Conservation (phyloP, 1,140 invertebrate species). For the Drosophila eugracilis region DNA sequence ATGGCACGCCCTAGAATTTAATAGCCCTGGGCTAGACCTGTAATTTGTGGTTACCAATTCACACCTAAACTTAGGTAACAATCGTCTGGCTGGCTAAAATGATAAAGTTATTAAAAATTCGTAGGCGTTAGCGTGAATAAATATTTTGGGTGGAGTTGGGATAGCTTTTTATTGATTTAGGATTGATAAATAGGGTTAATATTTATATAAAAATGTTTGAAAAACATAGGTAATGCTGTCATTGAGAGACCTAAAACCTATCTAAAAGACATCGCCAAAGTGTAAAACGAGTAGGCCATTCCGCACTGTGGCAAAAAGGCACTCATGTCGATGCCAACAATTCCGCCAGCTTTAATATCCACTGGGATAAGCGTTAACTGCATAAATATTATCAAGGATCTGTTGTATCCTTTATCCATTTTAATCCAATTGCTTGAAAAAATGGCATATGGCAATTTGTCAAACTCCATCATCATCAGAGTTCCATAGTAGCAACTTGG, state of each 20-base stretch:
- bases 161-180: conserved; percentile 14
- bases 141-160: neutral
- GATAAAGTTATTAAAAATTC: neutral
- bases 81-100: no score
- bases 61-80: conserved; percentile 13
- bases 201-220: no score
- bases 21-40: neutral
- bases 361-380: conserved; percentile 26
- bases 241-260: no score
- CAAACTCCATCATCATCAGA: conserved; percentile 33
- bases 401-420: conserved; percentile 4
- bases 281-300: conserved; percentile 48
- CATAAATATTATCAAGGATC: conserved; percentile 36
- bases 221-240: no score
- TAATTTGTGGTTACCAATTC: conserved; percentile 31
- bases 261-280: conserved; percentile 34
- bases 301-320: conserved; percentile 35
- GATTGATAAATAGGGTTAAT: neutral
- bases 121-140: conserved; percentile 1
- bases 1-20: conserved; percentile 21
- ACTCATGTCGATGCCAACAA: conserved; percentile 35
- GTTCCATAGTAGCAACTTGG: conserved; percentile 45
- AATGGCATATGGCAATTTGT: conserved; percentile 34
- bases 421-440: conserved; percentile 40
- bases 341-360: conserved; percentile 39